Base-by-base conservation (phyloP, 2,888 invertebrate genomes). In the Pocota personata region DNA sequence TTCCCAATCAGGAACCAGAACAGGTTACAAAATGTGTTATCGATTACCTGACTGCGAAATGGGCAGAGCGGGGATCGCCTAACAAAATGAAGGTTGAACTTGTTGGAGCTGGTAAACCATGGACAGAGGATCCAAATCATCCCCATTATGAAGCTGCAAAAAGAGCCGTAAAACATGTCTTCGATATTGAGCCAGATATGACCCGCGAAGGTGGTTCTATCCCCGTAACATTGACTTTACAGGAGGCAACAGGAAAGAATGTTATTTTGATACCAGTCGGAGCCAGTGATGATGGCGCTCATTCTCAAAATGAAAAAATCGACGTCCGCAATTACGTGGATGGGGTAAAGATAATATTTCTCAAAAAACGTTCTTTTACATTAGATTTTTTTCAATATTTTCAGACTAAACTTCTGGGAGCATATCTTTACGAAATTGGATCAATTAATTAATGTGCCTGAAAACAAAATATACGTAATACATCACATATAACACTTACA, bases 261-360 rank as follows among this genome's bases (percentile, higher is more conserved):
- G 98, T 99, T 62, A 94, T 99, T 90, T 94, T 99, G 87, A 94
- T 99, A 88, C 99, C 99, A 0, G 96, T 99, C 92, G 99, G 99
- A 60, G 96, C 97, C 72, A 90, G 90, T 77, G 99, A 99, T 93
- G 99, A 99, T 93, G 99, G 99, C 89, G 99, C 99, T 82, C 99
- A 99, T 93, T 98, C 98, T 12, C 98, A 99, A 93, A 99, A 99
- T 93, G 99, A 99, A 93, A 99, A 99, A 93, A 94, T 99, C 89
- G 96, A 99, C 93, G 93, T 97, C 80, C 94, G 95, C 88, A 99
- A 99, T 93, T 99, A 98, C 90, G 97, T 99, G 88, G 95, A 98
- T 93, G 99, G 99, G 89, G 98, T 97, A 93, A 94, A 95, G 89
- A 16, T 16, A 46, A 32, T 78, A 57, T 69, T 57, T 55, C 30